phyloP scores from a whole-genome alignment of 2,797 vertebrate genomes.

The Pterois miles region DNA sequence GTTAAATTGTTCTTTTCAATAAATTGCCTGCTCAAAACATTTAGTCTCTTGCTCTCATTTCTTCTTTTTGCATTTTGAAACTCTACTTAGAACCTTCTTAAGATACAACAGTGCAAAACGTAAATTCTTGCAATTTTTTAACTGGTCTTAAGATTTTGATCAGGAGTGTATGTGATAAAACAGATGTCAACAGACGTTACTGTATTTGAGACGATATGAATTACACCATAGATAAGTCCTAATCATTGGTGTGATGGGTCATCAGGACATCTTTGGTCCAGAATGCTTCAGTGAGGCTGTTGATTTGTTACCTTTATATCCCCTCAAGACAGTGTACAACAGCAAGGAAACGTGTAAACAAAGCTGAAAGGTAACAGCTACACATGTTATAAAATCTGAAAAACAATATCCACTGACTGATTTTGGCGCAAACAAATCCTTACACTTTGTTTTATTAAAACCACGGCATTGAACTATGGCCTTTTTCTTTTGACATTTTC shows the following conservation, averaged over 20 bases:
- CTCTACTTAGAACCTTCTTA: too few species aligned
- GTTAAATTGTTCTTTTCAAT: too few species aligned
- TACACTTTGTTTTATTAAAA: not conserved
- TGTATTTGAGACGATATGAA: not conserved
- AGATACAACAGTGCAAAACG: too few species aligned
- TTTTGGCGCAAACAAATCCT: not conserved
- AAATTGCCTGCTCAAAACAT: too few species aligned
- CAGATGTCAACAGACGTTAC: not conserved
- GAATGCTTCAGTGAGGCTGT: not conserved
- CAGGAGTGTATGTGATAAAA: too few species aligned
- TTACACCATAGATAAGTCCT: not conserved
- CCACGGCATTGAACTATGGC: not conserved
- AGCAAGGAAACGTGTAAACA: not conserved
- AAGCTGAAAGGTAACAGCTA: not conserved
- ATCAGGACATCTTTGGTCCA: not conserved
- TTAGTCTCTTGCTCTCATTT: too few species aligned
- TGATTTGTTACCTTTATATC: not conserved
- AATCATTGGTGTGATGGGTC: not conserved
- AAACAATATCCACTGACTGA: not conserved
- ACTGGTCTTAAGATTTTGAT: too few species aligned
- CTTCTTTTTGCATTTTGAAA: too few species aligned
- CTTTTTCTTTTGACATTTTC: constrained; percentile 18
- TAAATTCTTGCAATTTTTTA: too few species aligned
- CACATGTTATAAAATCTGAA: not conserved
- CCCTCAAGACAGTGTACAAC: not conserved